Evolutionary conservation across 2,113 vertebrate species (phyloP), one percentile per base, ranked within the genome.

Genomic region (Aegithalos caudatus): DNA sequence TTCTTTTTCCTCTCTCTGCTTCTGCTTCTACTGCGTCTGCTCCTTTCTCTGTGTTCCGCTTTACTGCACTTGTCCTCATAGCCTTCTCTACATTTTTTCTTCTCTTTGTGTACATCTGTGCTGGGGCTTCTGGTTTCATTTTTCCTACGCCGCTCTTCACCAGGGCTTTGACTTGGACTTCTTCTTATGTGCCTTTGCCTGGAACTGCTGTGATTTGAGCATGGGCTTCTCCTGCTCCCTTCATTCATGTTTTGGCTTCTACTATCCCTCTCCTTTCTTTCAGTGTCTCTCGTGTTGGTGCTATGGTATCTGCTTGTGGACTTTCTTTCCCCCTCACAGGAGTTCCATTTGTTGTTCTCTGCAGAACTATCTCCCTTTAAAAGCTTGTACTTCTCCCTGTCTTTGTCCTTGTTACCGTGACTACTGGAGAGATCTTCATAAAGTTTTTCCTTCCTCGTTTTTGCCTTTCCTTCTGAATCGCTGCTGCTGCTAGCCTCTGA

Each of bases 371-470:
- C 96, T 92, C 29, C 88, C 95, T 97, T 97, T 89, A 95, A 93
- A 96, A 85, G 93, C 82, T 44, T 86, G 83, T 33, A 53, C 91
- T 97, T 97, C 95, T 98, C 97, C 71, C 93, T 92, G 0, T 81
- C 90, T 96, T 95, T 97, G 89, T 96, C 96, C 97, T 97, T 97
- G 96, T 97, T 96, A 92, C 89, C 64, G 65, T 97, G 96, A 95
- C 97, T 97, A 92, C 97, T 94, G 73, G 96, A 92, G 92, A 79
- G 91, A 78, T 97, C 97, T 95, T 97, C 97, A 88, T 82, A 56
- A 95, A 96, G 90, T 97, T 97, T 98, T 92, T 98, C 97, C 97
- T 98, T 98, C 92, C 88, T 96, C 71, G 73, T 96, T 96, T 93
- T 97, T 48, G 80, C 96, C 71, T 97, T 97, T 54, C 94, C 98